phyloP scores from a whole-genome alignment of 2,113 vertebrate species.

The Oryzias melastigma region DNA sequence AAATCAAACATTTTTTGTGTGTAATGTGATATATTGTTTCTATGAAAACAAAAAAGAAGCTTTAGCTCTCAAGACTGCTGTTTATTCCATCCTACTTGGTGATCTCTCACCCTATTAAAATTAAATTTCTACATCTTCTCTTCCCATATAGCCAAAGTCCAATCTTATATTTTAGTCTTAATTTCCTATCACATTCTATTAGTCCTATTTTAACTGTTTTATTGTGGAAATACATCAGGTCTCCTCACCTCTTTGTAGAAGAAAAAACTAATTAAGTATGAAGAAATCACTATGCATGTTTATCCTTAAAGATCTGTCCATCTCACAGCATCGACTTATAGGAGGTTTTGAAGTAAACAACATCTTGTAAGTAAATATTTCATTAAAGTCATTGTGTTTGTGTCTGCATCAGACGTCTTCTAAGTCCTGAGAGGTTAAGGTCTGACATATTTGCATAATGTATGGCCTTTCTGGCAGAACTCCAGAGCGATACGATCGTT shows the following conservation, averaged over 20 bases:
- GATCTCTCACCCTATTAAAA: background rate
- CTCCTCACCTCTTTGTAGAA: too few species aligned
- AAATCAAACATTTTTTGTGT: too few species aligned
- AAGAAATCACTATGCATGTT: too few species aligned
- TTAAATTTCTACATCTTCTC: too few species aligned
- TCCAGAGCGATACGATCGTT: slow-evolving; percentile 69
- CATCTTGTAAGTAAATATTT: too few species aligned
- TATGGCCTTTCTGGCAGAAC: slow-evolving; percentile 56
- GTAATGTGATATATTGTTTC: too few species aligned
- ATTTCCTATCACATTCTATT: background rate
- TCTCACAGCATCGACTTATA: background rate
- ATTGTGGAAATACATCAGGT: too few species aligned
- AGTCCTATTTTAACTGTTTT: background rate
- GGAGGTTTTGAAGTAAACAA: too few species aligned
- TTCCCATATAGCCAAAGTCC: background rate
- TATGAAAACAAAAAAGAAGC: too few species aligned
- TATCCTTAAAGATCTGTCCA: background rate
- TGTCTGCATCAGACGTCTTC: slow-evolving; percentile 33
- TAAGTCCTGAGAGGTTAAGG: slow-evolving; percentile 48
- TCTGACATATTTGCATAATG: slow-evolving; percentile 67
- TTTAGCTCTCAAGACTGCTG: too few species aligned
- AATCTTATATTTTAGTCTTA: background rate
- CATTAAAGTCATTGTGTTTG: background rate
- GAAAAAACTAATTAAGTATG: too few species aligned
- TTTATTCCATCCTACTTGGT: background rate